Percentiles rank a stretch among this genome's conserved stretches.
These are phyloP conservation scores for Tinamus guttatus DNA, from an alignment of 2,113 vertebrate genomes.

Conservation along the genomic window DNA sequence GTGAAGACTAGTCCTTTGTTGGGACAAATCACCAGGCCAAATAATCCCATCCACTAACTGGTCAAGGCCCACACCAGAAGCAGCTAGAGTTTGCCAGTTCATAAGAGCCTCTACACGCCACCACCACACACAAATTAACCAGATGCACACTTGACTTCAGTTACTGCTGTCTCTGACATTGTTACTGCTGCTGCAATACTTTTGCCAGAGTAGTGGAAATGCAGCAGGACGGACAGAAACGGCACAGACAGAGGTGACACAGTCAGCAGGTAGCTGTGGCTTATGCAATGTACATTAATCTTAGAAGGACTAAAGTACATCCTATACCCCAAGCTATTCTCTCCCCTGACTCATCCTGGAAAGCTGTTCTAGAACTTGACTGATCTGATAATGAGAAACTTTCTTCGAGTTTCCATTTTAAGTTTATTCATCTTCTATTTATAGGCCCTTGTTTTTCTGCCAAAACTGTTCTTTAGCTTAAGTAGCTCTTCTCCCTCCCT, in stretches of 20 bases:
- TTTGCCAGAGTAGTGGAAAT: not conserved
- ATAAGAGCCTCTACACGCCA: not conserved
- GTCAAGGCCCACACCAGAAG: not conserved
- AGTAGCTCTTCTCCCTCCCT: not conserved
- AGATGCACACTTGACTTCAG: not conserved
- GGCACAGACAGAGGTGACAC: not conserved
- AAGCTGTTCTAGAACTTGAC: not conserved
- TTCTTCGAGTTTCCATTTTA: not conserved
- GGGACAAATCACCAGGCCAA: not conserved
- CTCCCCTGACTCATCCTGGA: not conserved
- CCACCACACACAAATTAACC: not conserved
- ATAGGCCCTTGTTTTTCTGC: not conserved
- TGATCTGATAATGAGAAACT: not conserved
- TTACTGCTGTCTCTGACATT: not conserved
- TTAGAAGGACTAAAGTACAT: not conserved
- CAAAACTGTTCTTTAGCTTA: not conserved
- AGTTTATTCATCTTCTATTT: not conserved
- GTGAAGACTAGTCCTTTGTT: not conserved
- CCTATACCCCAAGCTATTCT: rapidly evolving
- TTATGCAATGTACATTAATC: rapidly evolving
- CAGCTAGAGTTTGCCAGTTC: not conserved
- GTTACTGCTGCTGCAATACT: not conserved
- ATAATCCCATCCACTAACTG: not conserved
- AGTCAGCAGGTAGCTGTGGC: not conserved
- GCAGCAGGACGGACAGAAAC: not conserved